Base-by-base conservation (phyloP, 2,888 invertebrate species). In the Ochropacha duplaris region DNA sequence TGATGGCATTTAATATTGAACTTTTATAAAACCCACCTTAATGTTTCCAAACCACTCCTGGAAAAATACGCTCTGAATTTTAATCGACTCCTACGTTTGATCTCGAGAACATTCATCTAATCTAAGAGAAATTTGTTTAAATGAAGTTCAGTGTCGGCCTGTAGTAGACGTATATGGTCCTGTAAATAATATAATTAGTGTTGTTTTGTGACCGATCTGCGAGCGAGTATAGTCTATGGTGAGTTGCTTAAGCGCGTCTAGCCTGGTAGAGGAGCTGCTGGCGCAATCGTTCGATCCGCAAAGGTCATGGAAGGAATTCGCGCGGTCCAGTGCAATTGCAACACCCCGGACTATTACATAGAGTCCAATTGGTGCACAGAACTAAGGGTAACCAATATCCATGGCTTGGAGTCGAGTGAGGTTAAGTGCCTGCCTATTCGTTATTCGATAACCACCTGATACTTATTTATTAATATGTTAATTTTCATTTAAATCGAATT, bases 301-400 rank as follows among this genome's bases (percentile, higher is more conserved):
- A 91, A 92, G 92, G 92, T 92, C 91, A 91, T 80, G 87, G 88
- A 86, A 91, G 91, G 92, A 90, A 92, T 92, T 91, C 81, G 90
- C 91, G 90, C 91, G 80, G 91, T 90, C 91, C 91, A 82, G 88
- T 81, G 72, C 65, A 71, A 82, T 90, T 90, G 85, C 91, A 80
- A 89, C 90, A 90, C 87, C 69, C 74, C 64, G 64, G 78, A 68
- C 80, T 80, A 76, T 78, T 76, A 80, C 79, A 79, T 79, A 83
- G 87, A 87, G 84, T 77, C 83, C 80, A 76, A 74, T 71, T 69
- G 69, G 60, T 58, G 59, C 63, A 63, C 62, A 34, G 62, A 62
- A n/a, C 36, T 59, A 70, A 69, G 74, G 71, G 76, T 78, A 72
- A 75, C 76, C 76, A 72, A 76, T 81, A 60, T 60, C 59, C 74